These are phyloP conservation scores for Lycaena phlaeas DNA, from an alignment of 2,888 invertebrate genomes.

Conservation along the genomic window DNA sequence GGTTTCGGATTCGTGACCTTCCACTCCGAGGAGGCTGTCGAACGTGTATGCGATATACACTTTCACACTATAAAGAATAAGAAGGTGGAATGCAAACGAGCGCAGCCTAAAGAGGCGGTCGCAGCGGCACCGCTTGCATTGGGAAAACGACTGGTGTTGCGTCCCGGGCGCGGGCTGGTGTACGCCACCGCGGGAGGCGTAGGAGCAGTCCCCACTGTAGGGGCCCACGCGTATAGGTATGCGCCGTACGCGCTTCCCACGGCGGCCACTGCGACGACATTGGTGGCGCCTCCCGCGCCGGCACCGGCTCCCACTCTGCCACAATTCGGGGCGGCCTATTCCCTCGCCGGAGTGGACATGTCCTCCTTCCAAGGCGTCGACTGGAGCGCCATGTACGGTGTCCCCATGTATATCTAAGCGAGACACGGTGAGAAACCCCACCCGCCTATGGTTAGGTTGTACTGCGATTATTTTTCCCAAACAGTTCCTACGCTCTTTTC, in stretches of 20 bases:
- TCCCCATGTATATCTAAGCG: conserved; percentile 90
- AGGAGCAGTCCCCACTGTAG: conserved; percentile 32
- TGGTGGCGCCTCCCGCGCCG: conserved; percentile 66
- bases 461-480: conserved; percentile 26
- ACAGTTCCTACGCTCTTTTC: conserved; percentile 45
- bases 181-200: conserved; percentile 66
- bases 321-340: conserved; percentile 81
- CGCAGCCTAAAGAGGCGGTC: conserved; percentile 92
- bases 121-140: conserved; percentile 77
- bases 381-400: conserved; percentile 93
- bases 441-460: conserved; percentile 38
- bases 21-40: conserved; percentile 92
- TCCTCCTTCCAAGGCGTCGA: conserved; percentile 93
- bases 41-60: conserved; percentile 93
- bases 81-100: conserved; percentile 91
- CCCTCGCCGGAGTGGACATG: conserved; percentile 92
- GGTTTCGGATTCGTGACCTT: conserved; percentile 95
- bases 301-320: conserved; percentile 75
- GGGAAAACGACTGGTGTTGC: conserved; percentile 81
- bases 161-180: conserved; percentile 77
- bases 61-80: conserved; percentile 95
- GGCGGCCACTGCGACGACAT: conserved; percentile 53
- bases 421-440: conserved; percentile 29
- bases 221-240: conserved; percentile 61
- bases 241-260: conserved; percentile 73